phyloP scores from a whole-genome alignment of 35 echinoderm and acorn worm species.

The Nesometra sesokonis region DNA sequence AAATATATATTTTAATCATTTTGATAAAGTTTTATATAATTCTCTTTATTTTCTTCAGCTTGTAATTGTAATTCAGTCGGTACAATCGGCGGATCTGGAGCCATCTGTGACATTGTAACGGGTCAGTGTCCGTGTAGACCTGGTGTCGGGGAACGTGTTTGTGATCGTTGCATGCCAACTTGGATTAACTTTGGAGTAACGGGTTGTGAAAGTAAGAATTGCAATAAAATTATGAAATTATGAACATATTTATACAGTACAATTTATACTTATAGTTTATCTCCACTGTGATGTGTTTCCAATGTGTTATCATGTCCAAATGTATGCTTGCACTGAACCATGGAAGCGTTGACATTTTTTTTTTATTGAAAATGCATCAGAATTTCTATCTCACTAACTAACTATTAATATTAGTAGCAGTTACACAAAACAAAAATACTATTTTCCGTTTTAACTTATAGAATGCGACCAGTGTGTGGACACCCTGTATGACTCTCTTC shows the following conservation, averaged over 20 bases:
- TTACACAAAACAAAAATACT: no score
- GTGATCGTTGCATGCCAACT: constrained; percentile 51
- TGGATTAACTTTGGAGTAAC: constrained; percentile 48
- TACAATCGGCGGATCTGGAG: constrained; percentile 16
- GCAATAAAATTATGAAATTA: no score
- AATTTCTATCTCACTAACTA: no score
- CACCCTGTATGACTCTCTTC: constrained; percentile 48
- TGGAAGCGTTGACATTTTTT: no score
- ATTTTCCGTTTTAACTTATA: not conserved
- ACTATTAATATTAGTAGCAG: no score
- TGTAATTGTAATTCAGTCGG: constrained; percentile 69
- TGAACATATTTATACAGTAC: no score
- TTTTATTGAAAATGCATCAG: no score
- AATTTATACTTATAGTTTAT: no score
- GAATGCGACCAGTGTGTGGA: constrained; percentile 89
- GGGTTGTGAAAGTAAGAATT: constrained; percentile 75
- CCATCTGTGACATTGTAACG: constrained; percentile 42
- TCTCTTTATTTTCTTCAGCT: constrained; percentile 24
- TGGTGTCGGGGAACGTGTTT: constrained; percentile 38
- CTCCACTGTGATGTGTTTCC: no score
- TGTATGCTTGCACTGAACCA: no score
- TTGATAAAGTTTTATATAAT: no score
- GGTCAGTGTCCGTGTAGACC: constrained; percentile 78
- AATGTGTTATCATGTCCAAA: not conserved
- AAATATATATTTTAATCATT: no score